Base-by-base conservation (phyloP, 2,113 vertebrate genomes). In the Formicarius rufipectus region DNA sequence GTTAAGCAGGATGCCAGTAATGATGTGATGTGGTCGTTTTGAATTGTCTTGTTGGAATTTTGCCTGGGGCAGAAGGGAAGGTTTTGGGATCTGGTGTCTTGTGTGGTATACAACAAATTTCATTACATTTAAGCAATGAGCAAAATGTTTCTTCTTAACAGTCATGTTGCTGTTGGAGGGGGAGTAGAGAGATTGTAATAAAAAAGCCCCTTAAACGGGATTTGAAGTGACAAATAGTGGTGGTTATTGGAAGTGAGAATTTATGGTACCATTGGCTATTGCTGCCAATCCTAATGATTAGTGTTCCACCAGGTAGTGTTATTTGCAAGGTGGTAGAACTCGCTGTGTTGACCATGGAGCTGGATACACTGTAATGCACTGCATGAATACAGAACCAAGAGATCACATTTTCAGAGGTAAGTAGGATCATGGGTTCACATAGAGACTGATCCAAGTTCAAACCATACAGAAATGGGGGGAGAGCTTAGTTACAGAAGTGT, bases 21-120 rank as follows among this genome's bases (percentile, higher is more conserved):
- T 0, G 1, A 40, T 40, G 40, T n/a, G n/a, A n/a, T n/a, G n/a
- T 33, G 7, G 13, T 62, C 1, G 0, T 50, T 94, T 73, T 73
- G 66, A 62, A 31, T 33, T 60, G 33, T 82, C 27, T 69, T 39
- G 21, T 19, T 88, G 37, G 21, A 91, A 8, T 53, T 91, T 89
- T 95, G 67, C 53, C 58, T 76, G 50, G 80, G 67, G 55, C 69
- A 91, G 49, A 5, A 52, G 24, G 23, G 74, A 83, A 53, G 3
- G 12, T 44, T 87, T 87, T 37, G 33, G 25, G 33, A 66, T 80
- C 35, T 77, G 53, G 9, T 47, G 68, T 22, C 58, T 58, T 82
- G 13, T 76, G 50, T 73, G 30, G 50, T 76, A 63, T 37, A 69
- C 37, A 69, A 45, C 76, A 17, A 4, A 16, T 78, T 89, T 75